Conservation (phyloP, 2,797 vertebrate species). For the Garrulus glandarius region DNA sequence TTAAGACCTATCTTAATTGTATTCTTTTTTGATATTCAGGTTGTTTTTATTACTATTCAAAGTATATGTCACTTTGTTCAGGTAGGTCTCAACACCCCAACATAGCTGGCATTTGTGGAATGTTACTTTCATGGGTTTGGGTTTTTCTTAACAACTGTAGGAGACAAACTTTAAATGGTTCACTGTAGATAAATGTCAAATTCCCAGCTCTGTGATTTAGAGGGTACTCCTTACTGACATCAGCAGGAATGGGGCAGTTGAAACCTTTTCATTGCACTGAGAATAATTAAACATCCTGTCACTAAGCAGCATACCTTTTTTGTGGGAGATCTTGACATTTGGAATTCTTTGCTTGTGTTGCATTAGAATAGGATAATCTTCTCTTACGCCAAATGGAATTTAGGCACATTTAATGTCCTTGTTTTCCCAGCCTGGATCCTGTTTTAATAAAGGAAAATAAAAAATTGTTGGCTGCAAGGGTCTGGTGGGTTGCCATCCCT, state of each 20-base stretch:
- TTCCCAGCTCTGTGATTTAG: background rate
- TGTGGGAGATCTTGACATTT: constrained; percentile 32
- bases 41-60: background rate
- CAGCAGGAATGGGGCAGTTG: background rate
- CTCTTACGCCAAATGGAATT: constrained; percentile 43
- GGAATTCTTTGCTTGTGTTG: constrained; percentile 39
- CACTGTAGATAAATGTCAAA: background rate
- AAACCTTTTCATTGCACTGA: constrained; percentile 1
- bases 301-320: background rate
- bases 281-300: constrained; percentile 25
- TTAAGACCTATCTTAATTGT: background rate
- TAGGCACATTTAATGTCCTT: constrained; percentile 18
- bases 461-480: constrained; percentile 14
- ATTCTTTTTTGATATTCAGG: background rate
- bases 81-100: background rate
- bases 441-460: constrained; percentile 23
- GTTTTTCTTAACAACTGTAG: background rate
- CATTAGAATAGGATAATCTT: constrained; percentile 52
- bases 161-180: background rate
- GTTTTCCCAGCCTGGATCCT: constrained; percentile 6
- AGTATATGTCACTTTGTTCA: rapidly evolving
- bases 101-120: background rate
- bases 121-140: background rate
- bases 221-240: constrained; percentile 5
- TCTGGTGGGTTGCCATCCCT: constrained; percentile 47